phyloP scores from a whole-genome alignment of 2,113 vertebrate genomes.

The Pelecanoides urinatrix region DNA sequence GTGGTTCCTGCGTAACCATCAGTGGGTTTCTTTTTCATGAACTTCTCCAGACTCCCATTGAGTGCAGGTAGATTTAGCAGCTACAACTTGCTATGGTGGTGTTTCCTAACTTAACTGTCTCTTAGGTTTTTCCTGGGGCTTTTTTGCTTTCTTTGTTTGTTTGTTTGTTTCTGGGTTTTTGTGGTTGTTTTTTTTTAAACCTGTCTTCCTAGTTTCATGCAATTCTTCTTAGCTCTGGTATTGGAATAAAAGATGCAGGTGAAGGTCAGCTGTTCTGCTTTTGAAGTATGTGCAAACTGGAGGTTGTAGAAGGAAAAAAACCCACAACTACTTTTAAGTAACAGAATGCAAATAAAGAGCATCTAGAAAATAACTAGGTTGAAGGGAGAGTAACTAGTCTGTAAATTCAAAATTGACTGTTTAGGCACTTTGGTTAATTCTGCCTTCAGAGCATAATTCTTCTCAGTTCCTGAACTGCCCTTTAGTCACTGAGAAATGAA shows the following conservation, averaged over 20 bases:
- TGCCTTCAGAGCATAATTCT: not conserved
- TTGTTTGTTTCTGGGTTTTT: not conserved
- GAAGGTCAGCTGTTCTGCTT: not conserved
- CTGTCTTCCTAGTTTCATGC: not conserved
- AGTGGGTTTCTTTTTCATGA: not conserved
- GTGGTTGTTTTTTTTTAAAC: not conserved
- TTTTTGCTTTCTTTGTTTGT: rapidly evolving
- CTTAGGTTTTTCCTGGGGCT: rapidly evolving
- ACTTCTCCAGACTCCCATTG: not conserved
- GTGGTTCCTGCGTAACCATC: not conserved
- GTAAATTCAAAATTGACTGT: not conserved
- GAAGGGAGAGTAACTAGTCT: not conserved
- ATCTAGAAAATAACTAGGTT: not conserved
- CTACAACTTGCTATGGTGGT: not conserved
- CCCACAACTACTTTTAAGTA: not conserved
- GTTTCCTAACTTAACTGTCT: not conserved
- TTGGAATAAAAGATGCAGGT: not conserved
- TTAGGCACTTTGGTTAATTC: not conserved
- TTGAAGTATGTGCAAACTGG: not conserved
- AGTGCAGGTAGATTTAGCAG: not conserved
- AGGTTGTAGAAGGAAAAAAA: not conserved
- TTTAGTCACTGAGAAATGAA: not conserved
- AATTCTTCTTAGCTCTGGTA: not conserved
- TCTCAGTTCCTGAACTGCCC: not conserved
- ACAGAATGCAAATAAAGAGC: not conserved